Conservation (phyloP, 2,888 invertebrate genomes). For the Tipula helvola region DNA sequence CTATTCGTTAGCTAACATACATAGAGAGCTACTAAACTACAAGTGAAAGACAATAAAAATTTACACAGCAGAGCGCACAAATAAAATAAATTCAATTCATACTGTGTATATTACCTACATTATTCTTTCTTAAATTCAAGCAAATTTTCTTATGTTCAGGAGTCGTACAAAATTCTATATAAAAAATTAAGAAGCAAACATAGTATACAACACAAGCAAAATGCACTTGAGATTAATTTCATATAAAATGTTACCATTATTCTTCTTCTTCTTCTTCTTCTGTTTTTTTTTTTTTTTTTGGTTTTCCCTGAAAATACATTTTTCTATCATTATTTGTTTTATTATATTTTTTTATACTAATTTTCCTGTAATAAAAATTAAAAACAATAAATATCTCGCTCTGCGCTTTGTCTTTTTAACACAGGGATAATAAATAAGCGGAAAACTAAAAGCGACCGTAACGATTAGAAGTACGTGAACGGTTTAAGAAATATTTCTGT, state of each 20-base stretch:
- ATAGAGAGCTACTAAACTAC: not conserved
- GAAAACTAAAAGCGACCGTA: not conserved
- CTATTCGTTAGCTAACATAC: not conserved
- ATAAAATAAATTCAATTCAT: not conserved
- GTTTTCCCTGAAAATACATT: not conserved
- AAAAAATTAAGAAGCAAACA: not conserved
- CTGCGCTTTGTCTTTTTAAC: not conserved
- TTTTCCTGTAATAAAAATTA: not conserved
- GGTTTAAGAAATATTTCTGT: not conserved
- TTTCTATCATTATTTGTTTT: not conserved
- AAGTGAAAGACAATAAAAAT: not conserved
- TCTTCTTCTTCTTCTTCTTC: not conserved
- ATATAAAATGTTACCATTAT: not conserved
- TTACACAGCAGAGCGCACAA: not conserved
- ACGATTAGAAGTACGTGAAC: not conserved
- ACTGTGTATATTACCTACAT: not conserved
- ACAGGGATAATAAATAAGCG: not conserved
- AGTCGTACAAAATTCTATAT: too few relatives aligned
- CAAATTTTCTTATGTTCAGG: not conserved
- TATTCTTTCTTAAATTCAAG: not conserved
- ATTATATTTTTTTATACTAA: not conserved
- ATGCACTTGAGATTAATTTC: slow-evolving; percentile 4
- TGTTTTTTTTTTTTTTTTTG: too few relatives aligned
- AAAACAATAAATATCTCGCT: not conserved
- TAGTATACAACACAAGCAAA: not conserved